Base-by-base conservation (phyloP, 2,113 vertebrate species). In the Alaudala cheleensis region DNA sequence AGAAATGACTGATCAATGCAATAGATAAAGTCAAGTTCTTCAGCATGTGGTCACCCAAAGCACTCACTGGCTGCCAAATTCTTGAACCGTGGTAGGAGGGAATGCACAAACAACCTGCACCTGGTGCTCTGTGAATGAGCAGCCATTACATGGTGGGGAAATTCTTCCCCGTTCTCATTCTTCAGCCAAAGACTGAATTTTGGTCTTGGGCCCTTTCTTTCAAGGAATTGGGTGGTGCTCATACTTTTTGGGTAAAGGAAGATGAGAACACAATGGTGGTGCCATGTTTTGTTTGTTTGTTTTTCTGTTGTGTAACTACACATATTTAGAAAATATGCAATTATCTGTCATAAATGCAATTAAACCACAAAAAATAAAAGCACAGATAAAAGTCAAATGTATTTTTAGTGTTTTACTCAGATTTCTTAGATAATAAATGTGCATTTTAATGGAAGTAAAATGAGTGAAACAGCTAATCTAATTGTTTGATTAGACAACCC, bases 21-120 rank as follows among this genome's bases (percentile, higher is more conserved):
- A 29, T 5, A 70, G 24, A 33, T 47, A 54, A 18, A 69, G 24
- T 83, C 16, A 23, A 34, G 10, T 62, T 92, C 50, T 81, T 84
- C 58, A 88, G 28, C 6, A 8, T 18, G 33, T 17, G 18, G 14
- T 51, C 40, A 54, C 47, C 29, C 42, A 66, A 73, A 78, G 49
- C 16, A 25, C 34, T 50, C 78, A 45, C 10, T 6, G 9, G 44
- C 33, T 84, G 29, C 45, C 60, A 74, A 51, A 29, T 39, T 26
- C 11, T 45, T 47, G 25, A 76, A 62, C 14, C 39, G 22, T 18
- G 29, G 28, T 2, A 8, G 0, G 0, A 13, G 16, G 40, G 37
- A 79, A 53, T 31, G 31, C 33, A 50, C 20, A 34, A 39, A 12
- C 11, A 86, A 33, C 1, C 2, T 58, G 33, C 19, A 53, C 34